Evolutionary conservation across 2,113 vertebrate genomes (phyloP), one percentile per base, ranked within the genome.

Genomic region (Pterocles gutturalis): DNA sequence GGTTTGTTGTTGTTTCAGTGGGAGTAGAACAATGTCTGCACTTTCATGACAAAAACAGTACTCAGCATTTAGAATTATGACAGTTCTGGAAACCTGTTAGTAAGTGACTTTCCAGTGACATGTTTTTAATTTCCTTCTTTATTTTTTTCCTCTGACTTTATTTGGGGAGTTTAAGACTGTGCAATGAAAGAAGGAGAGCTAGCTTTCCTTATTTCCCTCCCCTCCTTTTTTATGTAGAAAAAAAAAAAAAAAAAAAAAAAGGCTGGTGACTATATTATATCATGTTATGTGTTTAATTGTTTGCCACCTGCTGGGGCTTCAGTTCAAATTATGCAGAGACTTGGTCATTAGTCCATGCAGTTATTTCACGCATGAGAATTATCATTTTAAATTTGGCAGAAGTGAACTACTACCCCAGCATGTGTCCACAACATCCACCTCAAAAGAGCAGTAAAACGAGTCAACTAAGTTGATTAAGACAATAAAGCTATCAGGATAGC

Each of bases 381-480:
- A 98, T 97, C 96, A 98, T 98, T 98, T 98, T 98, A 98, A 98
- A 98, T 98, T 98, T 98, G 98, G 97, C 97, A 98, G 95, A 95
- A 97, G 96, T 96, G 96, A 98, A 94, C 97, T 97, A 98, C 97
- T 86, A 97, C 90, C 97, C 81, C 98, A 98, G 98, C 98, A 97
- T 98, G 98, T 96, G 92, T 98, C 97, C 96, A 96, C 93, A 98
- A 92, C 70, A 96, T 86, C 93, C 93, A 98, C 97, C 98, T 97
- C 98, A 93, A 97, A 98, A 98, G 96, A 97, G 96, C 97, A 97
- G 95, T 98, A 98, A 98, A 98, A 94, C 36, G 92, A 98, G 96
- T 97, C 98, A 97, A 97, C 95, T 98, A 98, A 98, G 97, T 98
- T 98, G 98, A 98, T 98, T 98, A 98, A 98, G 98, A 97, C 97